These are phyloP conservation scores for Rhinichthys osculus DNA, from an alignment of 2,797 vertebrate species.

Conservation along the genomic window DNA sequence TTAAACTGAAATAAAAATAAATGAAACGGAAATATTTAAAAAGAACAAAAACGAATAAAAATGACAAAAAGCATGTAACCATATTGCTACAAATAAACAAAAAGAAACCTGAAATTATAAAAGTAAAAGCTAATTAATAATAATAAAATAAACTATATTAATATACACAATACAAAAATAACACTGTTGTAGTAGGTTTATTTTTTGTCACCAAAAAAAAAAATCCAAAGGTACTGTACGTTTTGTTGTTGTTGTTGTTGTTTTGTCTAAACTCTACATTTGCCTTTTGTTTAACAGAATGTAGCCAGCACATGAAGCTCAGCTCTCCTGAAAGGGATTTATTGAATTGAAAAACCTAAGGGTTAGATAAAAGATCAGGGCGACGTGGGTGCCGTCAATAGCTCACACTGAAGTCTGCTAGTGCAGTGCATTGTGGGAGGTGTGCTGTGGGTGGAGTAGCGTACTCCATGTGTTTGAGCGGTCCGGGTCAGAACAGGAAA, in stretches of 20 bases:
- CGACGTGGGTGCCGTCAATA: not conserved
- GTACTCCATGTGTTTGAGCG: not conserved
- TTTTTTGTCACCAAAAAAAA: not conserved
- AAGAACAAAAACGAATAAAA: not conserved
- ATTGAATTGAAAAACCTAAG: slow-evolving; percentile 10
- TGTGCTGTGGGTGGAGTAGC: not conserved
- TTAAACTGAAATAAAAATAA: not conserved
- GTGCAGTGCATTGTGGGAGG: slow-evolving; percentile 19
- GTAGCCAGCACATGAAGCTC: not conserved
- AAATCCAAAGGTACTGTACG: not conserved
- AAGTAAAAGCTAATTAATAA: not conserved
- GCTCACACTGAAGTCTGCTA: not conserved
- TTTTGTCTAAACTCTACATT: not conserved
- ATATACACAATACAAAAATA: not conserved
- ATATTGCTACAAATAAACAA: not conserved
- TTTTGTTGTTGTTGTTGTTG: not conserved
- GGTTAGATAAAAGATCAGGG: not conserved
- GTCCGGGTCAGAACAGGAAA: not conserved
- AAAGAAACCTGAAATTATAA: not conserved
- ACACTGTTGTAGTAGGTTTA: not conserved
- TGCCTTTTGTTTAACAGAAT: not conserved
- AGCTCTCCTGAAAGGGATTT: not conserved
- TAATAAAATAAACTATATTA: not conserved
- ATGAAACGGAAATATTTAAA: not conserved
- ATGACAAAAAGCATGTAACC: not conserved